These are phyloP conservation scores for Torymus tubicola DNA, from an alignment of 2,888 invertebrate species.

Conservation along the genomic window DNA sequence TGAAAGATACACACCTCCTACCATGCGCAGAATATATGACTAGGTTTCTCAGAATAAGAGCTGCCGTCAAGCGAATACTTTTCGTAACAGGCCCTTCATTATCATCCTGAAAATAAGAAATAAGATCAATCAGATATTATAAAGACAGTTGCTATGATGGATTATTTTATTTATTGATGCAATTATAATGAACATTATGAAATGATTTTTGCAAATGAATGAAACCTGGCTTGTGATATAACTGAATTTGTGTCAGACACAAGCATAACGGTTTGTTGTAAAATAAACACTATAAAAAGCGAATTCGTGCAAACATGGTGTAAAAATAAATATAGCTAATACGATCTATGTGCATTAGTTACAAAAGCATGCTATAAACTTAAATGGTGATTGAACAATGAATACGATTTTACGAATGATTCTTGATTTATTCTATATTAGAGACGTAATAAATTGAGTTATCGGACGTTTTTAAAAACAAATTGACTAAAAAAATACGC, in stretches of 20 bases:
- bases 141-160: not conserved
- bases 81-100: conserved; percentile 99
- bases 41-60: conserved; percentile 97
- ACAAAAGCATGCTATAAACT: conserved; percentile 60
- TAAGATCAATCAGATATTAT: not conserved
- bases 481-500: conserved; percentile 19
- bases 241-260: conserved; percentile 38
- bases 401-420: conserved; percentile 28
- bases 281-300: conserved; percentile 45
- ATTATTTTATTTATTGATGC: not conserved
- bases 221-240: conserved; percentile 32
- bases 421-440: conserved; percentile 24
- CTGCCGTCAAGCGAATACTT: conserved; percentile 97
- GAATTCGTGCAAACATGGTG: conserved; percentile 56
- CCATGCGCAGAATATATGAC: conserved; percentile 95
- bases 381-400: conserved; percentile 27
- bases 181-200: conserved; percentile 1
- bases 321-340: conserved; percentile 46
- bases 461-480: conserved; percentile 16
- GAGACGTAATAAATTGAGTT: conserved; percentile 15
- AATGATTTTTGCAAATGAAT: conserved; percentile 50
- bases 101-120: conserved; percentile 85
- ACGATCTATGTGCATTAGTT: conserved; percentile 61
- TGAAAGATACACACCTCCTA: conserved; percentile 84
- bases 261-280: conserved; percentile 33